phyloP scores from a whole-genome alignment of 1,140 invertebrate genomes.

The Eueides isabella region DNA sequence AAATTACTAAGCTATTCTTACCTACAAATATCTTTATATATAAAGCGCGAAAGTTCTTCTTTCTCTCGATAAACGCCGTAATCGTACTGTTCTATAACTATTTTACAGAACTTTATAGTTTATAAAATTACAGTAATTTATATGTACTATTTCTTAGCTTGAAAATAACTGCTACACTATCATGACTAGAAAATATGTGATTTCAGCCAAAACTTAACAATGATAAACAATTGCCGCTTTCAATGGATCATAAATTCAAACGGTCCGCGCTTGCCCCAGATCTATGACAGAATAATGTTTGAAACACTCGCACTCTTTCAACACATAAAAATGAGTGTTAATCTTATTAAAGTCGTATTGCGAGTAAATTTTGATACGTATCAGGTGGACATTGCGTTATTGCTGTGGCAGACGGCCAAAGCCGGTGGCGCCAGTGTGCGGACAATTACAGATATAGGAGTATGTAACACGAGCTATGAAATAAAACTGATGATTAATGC shows the following conservation, averaged over 20 bases:
- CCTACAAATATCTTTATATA: too few relatives aligned
- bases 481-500: slow-evolving; percentile 67
- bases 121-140: background rate
- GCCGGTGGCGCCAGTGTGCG: slow-evolving; percentile 62
- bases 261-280: slow-evolving; percentile 16
- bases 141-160: background rate
- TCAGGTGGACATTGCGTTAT: slow-evolving; percentile 46
- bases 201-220: slow-evolving; percentile 16
- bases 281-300: slow-evolving; percentile 23
- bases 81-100: too few relatives aligned
- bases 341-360: slow-evolving; percentile 20
- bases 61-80: too few relatives aligned
- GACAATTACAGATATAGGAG: slow-evolving; percentile 62
- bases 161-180: background rate
- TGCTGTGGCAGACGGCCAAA: slow-evolving; percentile 68
- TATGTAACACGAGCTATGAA: slow-evolving; percentile 59
- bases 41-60: too few relatives aligned
- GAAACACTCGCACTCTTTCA: slow-evolving; percentile 16
- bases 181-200: slow-evolving; percentile 13
- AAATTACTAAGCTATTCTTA: too few relatives aligned
- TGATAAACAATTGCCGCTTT: slow-evolving; percentile 28
- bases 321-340: slow-evolving; percentile 28
- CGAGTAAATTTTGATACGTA: slow-evolving; percentile 29
- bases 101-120: too few relatives aligned
- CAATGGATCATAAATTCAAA: slow-evolving; percentile 27